Evolutionary conservation across 2,888 invertebrate species (phyloP), one percentile per base, ranked within the genome.

Genomic region (Erannis defoliaria): DNA sequence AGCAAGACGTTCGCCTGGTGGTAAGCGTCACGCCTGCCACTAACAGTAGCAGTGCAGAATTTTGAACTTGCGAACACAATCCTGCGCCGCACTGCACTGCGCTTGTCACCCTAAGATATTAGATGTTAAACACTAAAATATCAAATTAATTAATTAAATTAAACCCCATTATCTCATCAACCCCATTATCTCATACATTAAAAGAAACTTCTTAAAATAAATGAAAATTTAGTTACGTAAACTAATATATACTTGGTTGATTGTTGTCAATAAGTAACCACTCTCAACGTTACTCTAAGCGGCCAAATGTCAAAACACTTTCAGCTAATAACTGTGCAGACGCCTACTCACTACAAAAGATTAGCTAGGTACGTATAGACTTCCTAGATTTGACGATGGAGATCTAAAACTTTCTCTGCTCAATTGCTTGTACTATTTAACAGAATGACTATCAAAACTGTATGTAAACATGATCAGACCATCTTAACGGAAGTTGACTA

Each of bases 321-420:
- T 33, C 35, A n/a, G 35, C 21, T 37, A 49, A 37, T 49, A 23
- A 35, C 9, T 21, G 16, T 19, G 16, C 18, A 33, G 12, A 33
- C 49, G 49, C 49, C 49, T 37, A 49, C 49, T 21, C 35, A 14
- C 31, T 33, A 35, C 5, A 23, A 35, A 16, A 35, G 21, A 35
- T 14, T 23, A 35, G 35, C 14, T 49, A 49, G 48, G 33, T 48
- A 8, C 48, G 9, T 23, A 49, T 14, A 35, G 35, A 35, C 14
- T 49, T 35, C 26, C 57, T 51, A 43, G 37, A 58, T 42, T 40
- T 31, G 51, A 45, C 45, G 10, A 12, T 12, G 33, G 9, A n/a
- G 5, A 40, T 48, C 46, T 19, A 37, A 57, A 26, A 58, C 57
- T 58, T 58, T 58, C 57, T 58, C 57, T 51, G 14, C 35, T 16